Base-by-base conservation (phyloP, 2,797 vertebrate species). In the Peromyscus melanophrys region DNA sequence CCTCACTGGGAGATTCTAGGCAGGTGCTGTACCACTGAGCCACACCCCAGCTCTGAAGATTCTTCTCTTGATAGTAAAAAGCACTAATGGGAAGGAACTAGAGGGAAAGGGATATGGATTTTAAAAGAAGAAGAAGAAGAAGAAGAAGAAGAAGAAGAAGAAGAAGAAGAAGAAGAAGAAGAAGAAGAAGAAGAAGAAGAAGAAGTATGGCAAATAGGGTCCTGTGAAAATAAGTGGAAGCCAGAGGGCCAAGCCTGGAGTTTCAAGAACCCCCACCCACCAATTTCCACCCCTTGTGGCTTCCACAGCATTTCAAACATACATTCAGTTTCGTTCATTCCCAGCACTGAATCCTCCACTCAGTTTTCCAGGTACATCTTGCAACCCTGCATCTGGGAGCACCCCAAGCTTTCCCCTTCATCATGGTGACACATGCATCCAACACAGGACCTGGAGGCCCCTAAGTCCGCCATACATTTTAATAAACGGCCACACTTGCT, bases 351-450 rank as follows among this genome's bases (percentile, higher is more conserved):
- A 34, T 46, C 10, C 63, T 59, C 27, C 29, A 2, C 86, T 84
- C 14, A 77, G 2, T n/a, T 7, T 21, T 83, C 77, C 46, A 31
- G 46, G 31, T 25, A 6, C 27, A 16, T 40, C 49, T 2, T 5
- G 0, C 6, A 34, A 43, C 27, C 23, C 8, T 63, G 59, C 6
- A 31, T 25, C 6, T 11, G 17, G 0, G 31, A 46, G n/a, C 59
- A 49, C 71, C 71, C 40, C 27, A 27, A 61, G 25, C 31, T 29
- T 40, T 25, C 40, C 34, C 81, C 59, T 49, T 75, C 34, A 23
- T 76, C 61, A 34, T 0, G 43, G 57, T 73, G 57, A 86, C 34
- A 78, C 61, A 75, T 46, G n/a, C 2, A 11, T 17, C 81, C 31
- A 63, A 29, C 5, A 46, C n/a, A 71, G 43, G 69, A 6, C 73